Percentiles rank a stretch among this genome's conserved stretches.
Evolutionary conservation across 2,113 vertebrate genomes (phyloP).

Genomic region (Upupa epops): DNA sequence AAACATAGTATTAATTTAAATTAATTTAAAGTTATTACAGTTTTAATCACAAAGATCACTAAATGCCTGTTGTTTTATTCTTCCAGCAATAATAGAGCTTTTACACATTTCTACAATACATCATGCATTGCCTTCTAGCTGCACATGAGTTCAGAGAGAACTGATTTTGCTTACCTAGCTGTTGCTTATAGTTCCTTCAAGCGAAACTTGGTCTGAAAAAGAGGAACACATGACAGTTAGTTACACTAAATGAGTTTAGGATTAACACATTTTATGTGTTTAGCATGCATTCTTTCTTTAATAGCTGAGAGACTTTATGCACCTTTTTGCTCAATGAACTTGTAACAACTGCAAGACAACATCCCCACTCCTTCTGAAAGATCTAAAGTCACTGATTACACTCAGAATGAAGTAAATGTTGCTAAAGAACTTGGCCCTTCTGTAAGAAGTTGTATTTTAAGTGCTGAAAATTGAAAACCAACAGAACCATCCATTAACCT

Average conservation of each 20-base stretch:
- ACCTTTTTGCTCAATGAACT: not conserved
- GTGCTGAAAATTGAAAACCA: not conserved
- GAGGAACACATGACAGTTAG: not conserved
- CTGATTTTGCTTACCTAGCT: not conserved
- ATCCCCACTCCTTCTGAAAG: not conserved
- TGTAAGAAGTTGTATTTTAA: not conserved
- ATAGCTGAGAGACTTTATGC: not conserved
- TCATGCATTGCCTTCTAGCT: not conserved
- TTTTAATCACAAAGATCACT: not conserved
- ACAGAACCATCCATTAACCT: not conserved
- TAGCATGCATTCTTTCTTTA: not conserved
- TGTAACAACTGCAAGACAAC: rapidly evolving
- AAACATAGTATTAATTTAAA: not conserved
- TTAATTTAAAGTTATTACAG: not conserved
- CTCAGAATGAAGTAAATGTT: not conserved
- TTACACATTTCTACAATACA: not conserved
- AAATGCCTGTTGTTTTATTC: not conserved
- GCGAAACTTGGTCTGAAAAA: not conserved
- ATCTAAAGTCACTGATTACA: rapidly evolving
- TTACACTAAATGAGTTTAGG: not conserved
- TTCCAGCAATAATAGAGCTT: not conserved
- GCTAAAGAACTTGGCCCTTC: not conserved
- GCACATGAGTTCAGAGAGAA: not conserved
- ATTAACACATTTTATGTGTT: not conserved
- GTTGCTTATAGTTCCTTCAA: not conserved